Evolutionary conservation across 1,140 invertebrate species (phyloP).

Genomic region (Trichonephila clavata): DNA sequence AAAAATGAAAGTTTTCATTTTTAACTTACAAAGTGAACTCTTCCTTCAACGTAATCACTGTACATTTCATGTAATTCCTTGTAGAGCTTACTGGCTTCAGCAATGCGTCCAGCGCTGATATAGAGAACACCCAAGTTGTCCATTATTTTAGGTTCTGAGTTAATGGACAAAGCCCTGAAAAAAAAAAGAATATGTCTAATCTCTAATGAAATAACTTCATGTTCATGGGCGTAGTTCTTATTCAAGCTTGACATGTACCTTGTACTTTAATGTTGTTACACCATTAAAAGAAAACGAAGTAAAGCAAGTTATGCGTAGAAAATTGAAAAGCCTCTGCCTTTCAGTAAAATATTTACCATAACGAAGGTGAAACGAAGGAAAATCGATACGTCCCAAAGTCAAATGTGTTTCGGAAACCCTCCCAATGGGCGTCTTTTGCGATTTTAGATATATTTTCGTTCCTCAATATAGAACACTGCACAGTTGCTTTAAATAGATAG

Average conservation of each 20-base stretch:
- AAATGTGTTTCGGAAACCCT: constrained; percentile 20
- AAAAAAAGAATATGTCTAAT: constrained; percentile 37
- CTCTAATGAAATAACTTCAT: constrained; percentile 27
- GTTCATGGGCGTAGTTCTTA: constrained; percentile 37
- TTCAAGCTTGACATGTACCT: constrained; percentile 25
- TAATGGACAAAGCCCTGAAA: constrained; percentile 79
- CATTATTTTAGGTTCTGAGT: constrained; percentile 78
- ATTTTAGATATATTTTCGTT: neutral
- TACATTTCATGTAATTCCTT: constrained; percentile 77
- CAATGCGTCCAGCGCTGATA: constrained; percentile 78
- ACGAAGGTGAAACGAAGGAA: constrained; percentile 16
- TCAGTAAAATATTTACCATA: constrained; percentile 56
- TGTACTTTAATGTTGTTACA: constrained; percentile 33
- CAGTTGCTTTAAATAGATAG: neutral
- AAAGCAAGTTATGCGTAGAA: constrained; percentile 25
- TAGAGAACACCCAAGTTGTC: constrained; percentile 79
- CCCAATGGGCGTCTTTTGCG: neutral
- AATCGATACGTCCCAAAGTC: constrained; percentile 24
- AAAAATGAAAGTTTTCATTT: too few relatives aligned
- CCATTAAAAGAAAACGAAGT: constrained; percentile 52
- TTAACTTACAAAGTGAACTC: constrained; percentile 79
- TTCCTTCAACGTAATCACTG: constrained; percentile 78
- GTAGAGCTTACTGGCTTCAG: constrained; percentile 78
- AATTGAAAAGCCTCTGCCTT: constrained; percentile 32
- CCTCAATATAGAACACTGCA: neutral